A percentile compares a stretch with the other conserved stretches of the same genome.
phyloP scores from a whole-genome alignment of 2,113 vertebrate genomes.

The Barnardius zonarius region DNA sequence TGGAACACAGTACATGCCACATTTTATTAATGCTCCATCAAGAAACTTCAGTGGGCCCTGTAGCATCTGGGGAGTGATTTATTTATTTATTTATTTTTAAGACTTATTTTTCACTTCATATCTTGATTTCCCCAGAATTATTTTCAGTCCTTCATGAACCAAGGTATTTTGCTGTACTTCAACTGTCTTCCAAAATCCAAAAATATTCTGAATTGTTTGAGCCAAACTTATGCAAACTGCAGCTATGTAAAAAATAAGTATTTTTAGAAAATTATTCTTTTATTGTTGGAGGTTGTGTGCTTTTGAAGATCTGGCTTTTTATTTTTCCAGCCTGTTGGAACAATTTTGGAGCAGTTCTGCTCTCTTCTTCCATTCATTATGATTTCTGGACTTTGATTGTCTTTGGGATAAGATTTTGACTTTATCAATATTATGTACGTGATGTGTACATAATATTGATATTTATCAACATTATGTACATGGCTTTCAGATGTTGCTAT shows the following conservation, averaged over 20 bases:
- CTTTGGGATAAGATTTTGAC: neutral
- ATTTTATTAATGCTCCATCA: neutral
- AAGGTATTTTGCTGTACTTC: neutral
- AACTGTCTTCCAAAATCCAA: neutral
- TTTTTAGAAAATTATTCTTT: neutral
- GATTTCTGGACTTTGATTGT: neutral
- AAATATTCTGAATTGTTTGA: neutral
- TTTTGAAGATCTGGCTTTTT: neutral
- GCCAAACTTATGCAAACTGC: neutral
- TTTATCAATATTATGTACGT: neutral
- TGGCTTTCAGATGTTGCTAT: neutral
- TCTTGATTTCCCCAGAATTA: neutral
- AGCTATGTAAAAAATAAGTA: neutral
- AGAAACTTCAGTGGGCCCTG: neutral
- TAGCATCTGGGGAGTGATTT: neutral
- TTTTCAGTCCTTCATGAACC: neutral
- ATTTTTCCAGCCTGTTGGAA: neutral
- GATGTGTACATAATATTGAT: neutral
- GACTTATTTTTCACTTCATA: neutral
- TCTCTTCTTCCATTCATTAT: neutral
- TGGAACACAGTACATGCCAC: neutral
- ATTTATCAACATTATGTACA: neutral
- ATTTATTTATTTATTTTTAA: neutral
- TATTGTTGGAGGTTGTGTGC: neutral
- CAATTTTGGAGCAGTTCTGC: neutral